Evolutionary conservation across 2,888 invertebrate species (phyloP), one percentile per base, ranked within the genome.

Genomic region (Polymixis lichenea): DNA sequence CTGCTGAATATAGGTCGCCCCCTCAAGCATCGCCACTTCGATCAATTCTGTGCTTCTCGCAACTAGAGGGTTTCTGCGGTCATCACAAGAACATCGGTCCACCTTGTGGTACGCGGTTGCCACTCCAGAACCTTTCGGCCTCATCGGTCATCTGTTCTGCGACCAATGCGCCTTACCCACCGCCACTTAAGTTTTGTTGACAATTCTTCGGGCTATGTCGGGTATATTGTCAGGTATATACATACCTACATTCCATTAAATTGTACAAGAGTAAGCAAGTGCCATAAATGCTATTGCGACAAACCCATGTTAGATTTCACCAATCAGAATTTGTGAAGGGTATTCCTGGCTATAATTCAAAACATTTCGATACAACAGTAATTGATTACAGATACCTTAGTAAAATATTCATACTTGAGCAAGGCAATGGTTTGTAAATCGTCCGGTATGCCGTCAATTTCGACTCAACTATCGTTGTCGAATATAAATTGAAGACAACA

Each of bases 341-440:
- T 25, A 65, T 28, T 65, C 25, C 2, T 22, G 7, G 1, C 19
- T 19, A 13, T 38, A 32, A 32, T 49, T 15, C 25, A 32, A 49
- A 72, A 49, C 7, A 46, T 46, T 28, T 55, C 22, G 1, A 72
- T n/a, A 28, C 1, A 2, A 28, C 28, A 13, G 28, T 17, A n/a
- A 22, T 53, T 28, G 28, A 28, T 55, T 28, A 53, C 71, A 72
- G 55, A 28, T 38, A 0, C 17, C 38, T 75, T 19, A 3, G 2
- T 72, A 60, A 75, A 74, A 75, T 75, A 75, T 74, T 73, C 49
- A 73, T 73, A 58, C 11, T 32, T 2, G 6, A 22, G 25, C 32
- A 25, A 25, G 17, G 11, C 17, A 58, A 17, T 58, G 49, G 11
- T 58, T 73, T 49, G 17, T 73, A 22, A 74, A 60, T 75, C 58